A percentile compares a stretch with the other conserved stretches of the same genome.
These are phyloP conservation scores for Brachionus calyciflorus DNA, from an alignment of 1,140 invertebrate species.

Conservation along the genomic window DNA sequence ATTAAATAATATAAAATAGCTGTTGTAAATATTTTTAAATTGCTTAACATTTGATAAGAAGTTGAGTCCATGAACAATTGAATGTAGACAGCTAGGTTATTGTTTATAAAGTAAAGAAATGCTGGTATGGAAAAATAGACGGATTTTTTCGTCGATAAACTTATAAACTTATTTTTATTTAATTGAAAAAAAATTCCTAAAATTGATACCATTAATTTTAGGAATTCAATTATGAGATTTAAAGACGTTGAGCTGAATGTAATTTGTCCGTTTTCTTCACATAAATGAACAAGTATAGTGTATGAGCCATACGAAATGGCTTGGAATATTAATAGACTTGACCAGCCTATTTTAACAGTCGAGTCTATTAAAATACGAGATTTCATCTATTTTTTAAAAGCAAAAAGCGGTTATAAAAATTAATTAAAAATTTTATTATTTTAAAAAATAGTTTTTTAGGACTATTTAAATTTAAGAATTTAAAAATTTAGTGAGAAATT, in stretches of 20 bases:
- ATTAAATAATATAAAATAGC: slow-evolving; percentile 57
- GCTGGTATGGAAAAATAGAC: slow-evolving; percentile 56
- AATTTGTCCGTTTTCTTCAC: slow-evolving; percentile 55
- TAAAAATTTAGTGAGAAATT: no score
- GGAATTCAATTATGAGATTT: slow-evolving; percentile 55
- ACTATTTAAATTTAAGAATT: no score
- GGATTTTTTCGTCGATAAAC: slow-evolving; percentile 20
- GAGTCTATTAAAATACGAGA: neutral
- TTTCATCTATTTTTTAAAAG: neutral
- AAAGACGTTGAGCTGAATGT: slow-evolving; percentile 56
- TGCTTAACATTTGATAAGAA: slow-evolving; percentile 59
- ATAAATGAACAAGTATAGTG: slow-evolving; percentile 56
- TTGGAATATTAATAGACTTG: slow-evolving; percentile 49
- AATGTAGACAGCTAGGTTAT: slow-evolving; percentile 57
- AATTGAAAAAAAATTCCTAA: neutral
- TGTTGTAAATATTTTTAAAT: slow-evolving; percentile 58
- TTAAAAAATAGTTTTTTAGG: no score
- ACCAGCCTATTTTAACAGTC: neutral
- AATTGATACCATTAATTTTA: slow-evolving; percentile 52
- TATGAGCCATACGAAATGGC: slow-evolving; percentile 57
- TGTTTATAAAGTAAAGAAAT: slow-evolving; percentile 56
- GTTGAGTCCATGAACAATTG: slow-evolving; percentile 59
- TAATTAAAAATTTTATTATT: no score
- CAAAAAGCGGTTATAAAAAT: neutral
- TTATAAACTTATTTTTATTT: slow-evolving; percentile 49